A percentile compares a stretch with the other conserved stretches of the same genome.
These are phyloP conservation scores for Dusona sp. DNA, from an alignment of 2,888 invertebrate species.

Conservation along the genomic window DNA sequence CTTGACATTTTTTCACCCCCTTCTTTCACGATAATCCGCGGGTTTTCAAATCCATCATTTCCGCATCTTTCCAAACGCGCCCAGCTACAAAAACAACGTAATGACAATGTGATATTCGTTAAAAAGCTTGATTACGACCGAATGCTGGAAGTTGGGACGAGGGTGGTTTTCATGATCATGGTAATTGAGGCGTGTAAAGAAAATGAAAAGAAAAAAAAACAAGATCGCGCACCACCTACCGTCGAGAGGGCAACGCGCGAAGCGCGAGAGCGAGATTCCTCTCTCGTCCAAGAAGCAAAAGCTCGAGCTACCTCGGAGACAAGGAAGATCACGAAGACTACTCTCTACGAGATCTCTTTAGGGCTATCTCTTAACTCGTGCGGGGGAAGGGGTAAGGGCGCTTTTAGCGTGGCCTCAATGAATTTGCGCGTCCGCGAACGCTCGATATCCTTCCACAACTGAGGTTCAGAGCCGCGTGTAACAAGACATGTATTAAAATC, in stretches of 20 bases:
- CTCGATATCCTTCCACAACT: constrained; percentile 78
- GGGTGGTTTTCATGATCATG: constrained; percentile 4
- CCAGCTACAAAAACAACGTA: not conserved
- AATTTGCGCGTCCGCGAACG: constrained; percentile 78
- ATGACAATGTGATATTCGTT: no score
- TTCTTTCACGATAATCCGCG: constrained; percentile 8
- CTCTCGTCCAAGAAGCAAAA: constrained; percentile 55
- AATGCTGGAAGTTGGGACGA: not conserved
- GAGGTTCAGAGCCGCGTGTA: constrained; percentile 73
- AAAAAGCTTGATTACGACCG: not conserved
- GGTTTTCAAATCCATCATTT: constrained; percentile 38
- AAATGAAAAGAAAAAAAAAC: not conserved
- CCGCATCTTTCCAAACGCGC: not conserved
- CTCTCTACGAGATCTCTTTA: constrained; percentile 16
- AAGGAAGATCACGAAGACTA: constrained; percentile 34
- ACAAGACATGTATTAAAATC: constrained; percentile 73
- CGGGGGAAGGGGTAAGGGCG: constrained; percentile 26
- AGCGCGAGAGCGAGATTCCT: constrained; percentile 46
- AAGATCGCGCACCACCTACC: constrained; percentile 39
- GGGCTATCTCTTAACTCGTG: constrained; percentile 45
- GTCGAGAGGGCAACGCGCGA: constrained; percentile 50
- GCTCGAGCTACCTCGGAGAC: constrained; percentile 56
- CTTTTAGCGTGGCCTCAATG: constrained; percentile 59
- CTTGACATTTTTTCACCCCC: constrained; percentile 54
- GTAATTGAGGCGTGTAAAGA: not conserved